Evolutionary conservation across 2,797 vertebrate genomes (phyloP).

Genomic region (Melopsittacus undulatus): DNA sequence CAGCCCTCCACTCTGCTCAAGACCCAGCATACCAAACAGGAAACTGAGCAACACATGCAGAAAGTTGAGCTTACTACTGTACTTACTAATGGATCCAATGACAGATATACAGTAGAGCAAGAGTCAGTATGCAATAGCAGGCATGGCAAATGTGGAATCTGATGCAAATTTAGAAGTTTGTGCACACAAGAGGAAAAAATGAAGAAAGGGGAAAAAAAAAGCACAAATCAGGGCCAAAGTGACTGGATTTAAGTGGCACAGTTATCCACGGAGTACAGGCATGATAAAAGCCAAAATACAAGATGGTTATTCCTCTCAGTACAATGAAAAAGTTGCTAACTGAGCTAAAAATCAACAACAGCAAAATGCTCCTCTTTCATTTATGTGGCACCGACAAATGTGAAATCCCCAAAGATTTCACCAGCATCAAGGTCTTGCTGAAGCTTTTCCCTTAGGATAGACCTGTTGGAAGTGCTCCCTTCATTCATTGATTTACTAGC

Average conservation of each 20-base stretch:
- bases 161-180: conserved; percentile 60
- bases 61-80: conserved; percentile 61
- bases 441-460: neutral
- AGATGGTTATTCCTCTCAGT: neutral
- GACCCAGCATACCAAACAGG: conserved; percentile 1
- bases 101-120: conserved; percentile 39
- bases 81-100: conserved; percentile 64
- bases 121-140: conserved; percentile 37
- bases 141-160: conserved; percentile 68
- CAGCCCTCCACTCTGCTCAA: neutral
- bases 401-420: neutral
- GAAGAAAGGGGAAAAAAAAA: neutral
- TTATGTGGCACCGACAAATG: neutral
- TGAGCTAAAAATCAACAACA: neutral
- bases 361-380: neutral
- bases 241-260: conserved; percentile 4
- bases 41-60: conserved; percentile 45
- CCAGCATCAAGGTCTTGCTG: neutral
- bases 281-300: conserved; percentile 12
- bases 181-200: neutral
- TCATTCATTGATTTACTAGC: neutral
- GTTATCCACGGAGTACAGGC: neutral
- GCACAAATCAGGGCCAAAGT: conserved; percentile 56
- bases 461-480: neutral
- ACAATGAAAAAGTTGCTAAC: neutral